A percentile compares a stretch with the other conserved stretches of the same genome.
These are phyloP conservation scores for Pogonus chalceus DNA, from an alignment of 1,140 invertebrate species.

Conservation along the genomic window DNA sequence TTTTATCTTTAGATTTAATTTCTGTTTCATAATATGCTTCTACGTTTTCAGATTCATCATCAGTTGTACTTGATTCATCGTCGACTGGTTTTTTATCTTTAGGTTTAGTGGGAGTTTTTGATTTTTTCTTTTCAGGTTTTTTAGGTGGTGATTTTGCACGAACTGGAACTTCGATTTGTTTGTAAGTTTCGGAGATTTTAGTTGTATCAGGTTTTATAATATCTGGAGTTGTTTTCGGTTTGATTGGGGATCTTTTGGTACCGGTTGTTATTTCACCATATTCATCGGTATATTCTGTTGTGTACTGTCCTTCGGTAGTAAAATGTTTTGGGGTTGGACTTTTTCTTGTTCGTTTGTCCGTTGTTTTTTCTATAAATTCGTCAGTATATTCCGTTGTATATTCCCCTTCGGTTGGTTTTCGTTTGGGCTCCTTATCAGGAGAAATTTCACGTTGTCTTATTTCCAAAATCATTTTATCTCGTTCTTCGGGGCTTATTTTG, in stretches of 20 bases:
- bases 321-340: neutral
- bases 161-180: neutral
- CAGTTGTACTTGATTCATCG: neutral
- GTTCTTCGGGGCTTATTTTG: slow-evolving; percentile 14
- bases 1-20: slow-evolving; percentile 9
- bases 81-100: neutral
- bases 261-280: neutral
- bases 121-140: neutral
- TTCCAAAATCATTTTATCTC: neutral
- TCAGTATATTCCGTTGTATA: slow-evolving; percentile 16
- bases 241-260: neutral
- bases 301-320: slow-evolving; percentile 16
- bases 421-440: slow-evolving; percentile 19
- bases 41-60: neutral
- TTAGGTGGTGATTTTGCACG: neutral
- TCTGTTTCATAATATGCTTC: slow-evolving; percentile 18
- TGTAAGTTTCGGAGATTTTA: neutral
- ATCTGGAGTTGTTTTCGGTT: neutral
- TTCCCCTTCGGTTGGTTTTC: slow-evolving; percentile 21
- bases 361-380: slow-evolving; percentile 3
- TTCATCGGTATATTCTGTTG: slow-evolving; percentile 16
- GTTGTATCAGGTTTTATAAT: neutral
- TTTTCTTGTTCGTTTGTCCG: neutral
- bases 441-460: slow-evolving; percentile 18
- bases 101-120: neutral